A percentile compares a stretch with the other conserved stretches of the same genome.
Conservation (phyloP, 2,888 invertebrate species). For the Mantis religiosa region DNA sequence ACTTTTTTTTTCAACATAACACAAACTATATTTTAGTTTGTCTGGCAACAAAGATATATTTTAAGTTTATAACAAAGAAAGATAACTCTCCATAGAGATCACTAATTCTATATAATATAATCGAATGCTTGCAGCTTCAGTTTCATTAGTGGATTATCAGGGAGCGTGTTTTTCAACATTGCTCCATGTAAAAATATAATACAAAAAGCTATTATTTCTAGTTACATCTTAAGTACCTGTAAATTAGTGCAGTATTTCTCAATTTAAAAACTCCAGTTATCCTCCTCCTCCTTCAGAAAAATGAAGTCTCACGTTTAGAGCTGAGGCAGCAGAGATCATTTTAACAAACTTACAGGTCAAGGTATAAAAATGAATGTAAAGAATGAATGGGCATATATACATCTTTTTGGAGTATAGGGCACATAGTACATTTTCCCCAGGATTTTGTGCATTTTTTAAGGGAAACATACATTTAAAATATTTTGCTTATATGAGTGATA, state of each 20-base stretch:
- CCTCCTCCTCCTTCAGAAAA: too few relatives aligned
- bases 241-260: background rate
- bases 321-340: too few relatives aligned
- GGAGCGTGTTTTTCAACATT: background rate
- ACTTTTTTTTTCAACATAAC: background rate
- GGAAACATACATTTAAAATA: too few relatives aligned
- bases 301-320: too few relatives aligned
- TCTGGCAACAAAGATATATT: background rate
- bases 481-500: too few relatives aligned
- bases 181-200: background rate
- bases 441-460: too few relatives aligned
- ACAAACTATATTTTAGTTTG: background rate
- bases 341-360: too few relatives aligned
- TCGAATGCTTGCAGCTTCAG: background rate
- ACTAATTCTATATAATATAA: background rate
- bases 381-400: too few relatives aligned
- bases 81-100: background rate
- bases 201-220: background rate
- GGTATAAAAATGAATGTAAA: too few relatives aligned
- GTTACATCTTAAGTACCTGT: background rate
- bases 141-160: background rate
- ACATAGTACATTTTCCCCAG: too few relatives aligned
- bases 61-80: background rate
- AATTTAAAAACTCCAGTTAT: background rate
- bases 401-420: too few relatives aligned